Percentiles rank a stretch among this genome's conserved stretches.
Evolutionary conservation across 1,140 invertebrate genomes (phyloP).

Genomic region (Zaprionus capensis): DNA sequence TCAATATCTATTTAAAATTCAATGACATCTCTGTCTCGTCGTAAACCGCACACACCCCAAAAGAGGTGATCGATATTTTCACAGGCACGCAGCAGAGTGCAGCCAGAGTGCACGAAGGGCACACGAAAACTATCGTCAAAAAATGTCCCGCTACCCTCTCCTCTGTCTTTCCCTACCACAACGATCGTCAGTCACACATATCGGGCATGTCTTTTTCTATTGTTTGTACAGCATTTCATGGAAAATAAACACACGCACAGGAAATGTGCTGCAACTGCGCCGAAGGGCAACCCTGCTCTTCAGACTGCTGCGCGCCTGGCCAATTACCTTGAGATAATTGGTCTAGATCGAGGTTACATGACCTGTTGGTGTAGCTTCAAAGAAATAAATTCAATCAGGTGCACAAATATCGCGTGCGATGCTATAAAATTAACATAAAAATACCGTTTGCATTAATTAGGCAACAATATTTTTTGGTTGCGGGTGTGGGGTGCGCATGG

Average conservation of each 20-base stretch:
- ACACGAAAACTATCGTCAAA: conserved; percentile 9
- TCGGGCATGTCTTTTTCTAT: conserved; percentile 17
- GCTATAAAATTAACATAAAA: conserved; percentile 27
- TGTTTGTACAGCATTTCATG: conserved; percentile 16
- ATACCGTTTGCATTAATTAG: conserved; percentile 41
- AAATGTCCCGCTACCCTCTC: not conserved
- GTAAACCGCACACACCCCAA: conserved; percentile 63
- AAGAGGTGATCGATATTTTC: conserved; percentile 79
- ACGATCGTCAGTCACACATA: conserved; percentile 9
- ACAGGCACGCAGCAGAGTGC: conserved; percentile 65
- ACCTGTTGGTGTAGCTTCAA: conserved; percentile 20
- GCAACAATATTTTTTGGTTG: not conserved
- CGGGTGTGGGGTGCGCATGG: not conserved
- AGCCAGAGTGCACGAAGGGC: not conserved
- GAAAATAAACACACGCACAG: conserved; percentile 26
- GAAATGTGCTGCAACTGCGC: conserved; percentile 17
- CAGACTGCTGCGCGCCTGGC: conserved; percentile 64
- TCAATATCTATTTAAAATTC: not conserved
- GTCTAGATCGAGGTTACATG: conserved; percentile 80
- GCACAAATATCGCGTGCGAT: conserved; percentile 18
- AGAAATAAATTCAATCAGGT: not conserved
- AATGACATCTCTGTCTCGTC: not conserved
- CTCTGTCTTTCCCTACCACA: not conserved
- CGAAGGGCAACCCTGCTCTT: conserved; percentile 59
- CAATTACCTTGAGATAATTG: conserved; percentile 83